phyloP scores from a whole-genome alignment of 2,797 vertebrate species.

The Tragopan temminckii region DNA sequence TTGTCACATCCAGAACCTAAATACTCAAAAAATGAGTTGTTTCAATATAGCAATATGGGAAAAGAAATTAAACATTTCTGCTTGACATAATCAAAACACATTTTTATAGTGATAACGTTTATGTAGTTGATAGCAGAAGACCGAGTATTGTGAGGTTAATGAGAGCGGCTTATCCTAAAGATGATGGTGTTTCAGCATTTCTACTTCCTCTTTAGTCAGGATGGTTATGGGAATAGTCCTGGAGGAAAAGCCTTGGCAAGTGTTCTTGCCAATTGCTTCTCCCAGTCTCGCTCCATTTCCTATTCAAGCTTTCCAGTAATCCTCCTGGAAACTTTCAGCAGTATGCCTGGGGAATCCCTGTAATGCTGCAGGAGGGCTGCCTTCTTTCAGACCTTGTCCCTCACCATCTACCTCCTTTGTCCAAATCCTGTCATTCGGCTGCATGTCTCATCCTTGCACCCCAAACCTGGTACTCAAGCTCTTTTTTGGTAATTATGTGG shows the following conservation, averaged over 20 bases:
- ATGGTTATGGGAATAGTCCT: not conserved
- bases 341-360: not conserved
- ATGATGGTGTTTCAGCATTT: not conserved
- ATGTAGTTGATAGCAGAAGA: not conserved
- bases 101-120: not conserved
- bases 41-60: not conserved
- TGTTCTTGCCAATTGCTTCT: not conserved
- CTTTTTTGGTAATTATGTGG: not conserved
- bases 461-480: not conserved
- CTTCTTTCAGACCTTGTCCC: not conserved
- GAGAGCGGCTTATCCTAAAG: not conserved
- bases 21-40: not conserved
- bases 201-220: not conserved
- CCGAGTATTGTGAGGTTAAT: not conserved
- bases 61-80: not conserved
- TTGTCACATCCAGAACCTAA: not conserved
- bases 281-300: not conserved
- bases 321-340: not conserved
- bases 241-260: not conserved
- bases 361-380: rapidly evolving
- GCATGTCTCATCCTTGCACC: not conserved
- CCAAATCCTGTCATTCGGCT: not conserved
- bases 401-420: rapidly evolving
- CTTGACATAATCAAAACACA: not conserved
- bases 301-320: not conserved